These are phyloP conservation scores for Cryptoleucopteryx plumbea DNA, from an alignment of 2,113 vertebrate genomes.

Conservation along the genomic window DNA sequence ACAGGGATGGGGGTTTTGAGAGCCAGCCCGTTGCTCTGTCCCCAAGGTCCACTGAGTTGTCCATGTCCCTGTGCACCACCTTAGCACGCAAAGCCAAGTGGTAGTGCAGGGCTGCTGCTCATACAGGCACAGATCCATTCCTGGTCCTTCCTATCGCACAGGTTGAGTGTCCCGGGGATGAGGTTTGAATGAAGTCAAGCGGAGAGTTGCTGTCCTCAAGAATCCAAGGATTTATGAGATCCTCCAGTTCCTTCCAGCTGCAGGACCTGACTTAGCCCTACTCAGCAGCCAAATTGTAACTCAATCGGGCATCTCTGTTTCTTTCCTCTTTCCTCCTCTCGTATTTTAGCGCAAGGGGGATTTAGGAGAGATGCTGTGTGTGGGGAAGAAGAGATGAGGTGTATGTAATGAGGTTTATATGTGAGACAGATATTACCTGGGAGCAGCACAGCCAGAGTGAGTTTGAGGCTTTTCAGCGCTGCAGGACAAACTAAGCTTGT, in stretches of 20 bases:
- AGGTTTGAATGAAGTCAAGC: neutral
- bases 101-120: neutral
- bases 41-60: neutral
- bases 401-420: neutral
- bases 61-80: accelerated
- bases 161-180: neutral
- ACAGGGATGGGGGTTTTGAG: neutral
- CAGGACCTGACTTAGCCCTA: neutral
- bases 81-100: neutral
- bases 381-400: neutral
- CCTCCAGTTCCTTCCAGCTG: neutral
- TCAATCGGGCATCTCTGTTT: neutral
- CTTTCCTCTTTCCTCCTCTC: neutral
- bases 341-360: neutral
- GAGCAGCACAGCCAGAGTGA: neutral
- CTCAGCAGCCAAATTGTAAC: neutral
- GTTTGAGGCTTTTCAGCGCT: neutral
- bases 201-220: neutral
- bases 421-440: neutral
- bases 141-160: neutral
- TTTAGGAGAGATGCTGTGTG: neutral
- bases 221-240: neutral
- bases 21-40: neutral
- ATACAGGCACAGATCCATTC: neutral
- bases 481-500: neutral